phyloP scores from a whole-genome alignment of 2,113 vertebrate genomes.

The Platycercus adscitus region DNA sequence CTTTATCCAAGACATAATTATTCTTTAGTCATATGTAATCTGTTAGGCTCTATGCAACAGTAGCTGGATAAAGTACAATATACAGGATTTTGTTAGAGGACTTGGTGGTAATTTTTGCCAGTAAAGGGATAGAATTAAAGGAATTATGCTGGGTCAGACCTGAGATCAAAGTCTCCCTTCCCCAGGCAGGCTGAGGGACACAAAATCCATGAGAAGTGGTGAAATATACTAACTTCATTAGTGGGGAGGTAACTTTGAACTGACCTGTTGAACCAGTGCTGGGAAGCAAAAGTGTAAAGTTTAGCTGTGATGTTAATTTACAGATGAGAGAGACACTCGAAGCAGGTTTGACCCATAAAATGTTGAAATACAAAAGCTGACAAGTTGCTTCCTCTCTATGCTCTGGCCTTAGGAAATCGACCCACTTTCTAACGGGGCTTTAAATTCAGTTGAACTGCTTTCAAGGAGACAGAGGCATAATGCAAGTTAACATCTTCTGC shows the following conservation, averaged over 20 bases:
- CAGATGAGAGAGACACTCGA: neutral
- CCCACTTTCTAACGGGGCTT: neutral
- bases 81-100: neutral
- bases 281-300: neutral
- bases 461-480: neutral
- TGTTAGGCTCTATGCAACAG: neutral
- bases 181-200: neutral
- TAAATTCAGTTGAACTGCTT: neutral
- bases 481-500: neutral
- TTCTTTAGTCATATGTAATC: neutral
- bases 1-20: neutral
- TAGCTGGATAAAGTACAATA: neutral
- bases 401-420: neutral
- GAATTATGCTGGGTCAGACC: neutral
- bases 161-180: neutral
- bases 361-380: neutral
- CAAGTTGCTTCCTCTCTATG: neutral
- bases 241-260: neutral
- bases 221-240: neutral
- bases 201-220: neutral
- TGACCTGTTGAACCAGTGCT: neutral
- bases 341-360: neutral
- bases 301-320: neutral
- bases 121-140: neutral
- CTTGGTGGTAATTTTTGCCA: neutral